A percentile compares a stretch with the other conserved stretches of the same genome.
Conservation (phyloP, 2,797 vertebrate genomes). For the Urocyon cinereoargenteus region DNA sequence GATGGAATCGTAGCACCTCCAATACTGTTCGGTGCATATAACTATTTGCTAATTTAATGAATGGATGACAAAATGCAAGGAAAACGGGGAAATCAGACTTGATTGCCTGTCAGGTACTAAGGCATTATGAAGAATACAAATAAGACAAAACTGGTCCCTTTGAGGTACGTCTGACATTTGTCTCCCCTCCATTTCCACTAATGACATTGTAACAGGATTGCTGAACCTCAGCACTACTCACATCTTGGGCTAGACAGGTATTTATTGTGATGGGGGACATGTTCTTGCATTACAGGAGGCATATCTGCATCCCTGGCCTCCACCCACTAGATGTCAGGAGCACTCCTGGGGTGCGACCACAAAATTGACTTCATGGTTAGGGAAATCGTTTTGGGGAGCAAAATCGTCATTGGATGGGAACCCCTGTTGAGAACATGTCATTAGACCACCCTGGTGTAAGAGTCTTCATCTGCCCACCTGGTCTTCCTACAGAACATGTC, state of each 20-base stretch:
- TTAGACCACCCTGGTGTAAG: background rate
- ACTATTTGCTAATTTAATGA: background rate
- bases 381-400: background rate
- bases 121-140: slow-evolving; percentile 25
- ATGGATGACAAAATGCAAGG: background rate
- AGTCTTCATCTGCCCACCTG: background rate
- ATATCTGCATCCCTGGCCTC: background rate
- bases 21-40: background rate
- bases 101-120: background rate
- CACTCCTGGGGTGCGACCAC: background rate
- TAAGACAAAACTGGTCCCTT: background rate
- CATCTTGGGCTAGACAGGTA: background rate
- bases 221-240: background rate
- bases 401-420: background rate
- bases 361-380: background rate
- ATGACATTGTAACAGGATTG: background rate
- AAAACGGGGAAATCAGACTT: background rate
- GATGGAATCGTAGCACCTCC: background rate
- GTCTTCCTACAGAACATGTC: background rate
- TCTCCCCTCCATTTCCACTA: background rate
- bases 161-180: background rate
- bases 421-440: background rate
- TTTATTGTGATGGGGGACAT: background rate
- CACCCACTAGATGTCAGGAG: background rate
- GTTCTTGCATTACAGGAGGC: background rate